These are phyloP conservation scores for Hippoglossus stenolepis DNA, from an alignment of 2,113 vertebrate species.

Conservation along the genomic window DNA sequence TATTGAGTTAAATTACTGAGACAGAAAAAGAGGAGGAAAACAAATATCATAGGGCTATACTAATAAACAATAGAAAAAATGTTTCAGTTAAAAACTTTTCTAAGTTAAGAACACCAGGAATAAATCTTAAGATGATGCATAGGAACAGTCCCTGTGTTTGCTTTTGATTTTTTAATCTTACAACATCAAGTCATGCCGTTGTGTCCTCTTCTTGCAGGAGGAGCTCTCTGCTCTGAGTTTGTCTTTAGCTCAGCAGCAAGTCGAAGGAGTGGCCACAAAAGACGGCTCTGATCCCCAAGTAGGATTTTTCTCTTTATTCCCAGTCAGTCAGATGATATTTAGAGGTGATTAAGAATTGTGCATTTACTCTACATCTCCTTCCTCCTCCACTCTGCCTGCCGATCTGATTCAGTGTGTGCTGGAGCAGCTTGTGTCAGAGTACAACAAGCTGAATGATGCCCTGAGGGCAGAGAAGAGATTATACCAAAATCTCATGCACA, in stretches of 20 bases:
- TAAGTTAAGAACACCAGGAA: no score
- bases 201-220: constrained; percentile 70
- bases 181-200: not conserved
- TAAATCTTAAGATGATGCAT: no score
- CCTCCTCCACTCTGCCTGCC: not conserved
- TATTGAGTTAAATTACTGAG: no score
- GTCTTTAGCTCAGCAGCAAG: constrained; percentile 81
- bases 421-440: constrained; percentile 89
- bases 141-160: no score
- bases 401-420: constrained; percentile 79
- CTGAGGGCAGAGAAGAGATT: constrained; percentile 90
- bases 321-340: not conserved
- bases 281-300: constrained; percentile 86
- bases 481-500: constrained; percentile 88
- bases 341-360: not conserved
- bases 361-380: not conserved
- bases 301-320: constrained; percentile 41
- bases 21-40: not conserved
- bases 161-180: no score
- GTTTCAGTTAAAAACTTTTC: no score
- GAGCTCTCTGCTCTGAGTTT: constrained; percentile 88
- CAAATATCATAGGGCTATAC: no score
- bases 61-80: no score
- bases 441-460: constrained; percentile 89
- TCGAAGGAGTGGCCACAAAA: constrained; percentile 80